Base-by-base conservation (phyloP, 2,888 invertebrate species). In the Drosophila melanosoma region DNA sequence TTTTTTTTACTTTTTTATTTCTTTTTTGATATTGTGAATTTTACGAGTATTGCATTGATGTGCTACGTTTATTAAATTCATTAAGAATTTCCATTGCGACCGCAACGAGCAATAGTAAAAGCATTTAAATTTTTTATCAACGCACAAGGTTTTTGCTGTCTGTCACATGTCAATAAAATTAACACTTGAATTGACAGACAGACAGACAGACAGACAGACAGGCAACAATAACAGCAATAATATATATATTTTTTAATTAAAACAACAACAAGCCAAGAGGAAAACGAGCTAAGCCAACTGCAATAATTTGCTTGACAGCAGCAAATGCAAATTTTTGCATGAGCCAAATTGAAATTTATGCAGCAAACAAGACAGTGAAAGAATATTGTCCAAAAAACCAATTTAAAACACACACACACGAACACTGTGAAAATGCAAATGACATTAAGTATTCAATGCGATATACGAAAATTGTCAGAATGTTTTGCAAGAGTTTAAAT, bases 151-250 rank as follows among this genome's bases (percentile, higher is more conserved):
- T 83, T 87, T 81, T 82, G 76, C 80, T 82, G 69, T 63, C 85
- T 87, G 87, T 85, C 89, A 87, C 76, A 88, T 89, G 87, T 81
- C 87, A 89, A 89, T 87, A 79, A 87, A 85, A 87, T 87, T 90
- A 88, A 88, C 87, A 87, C 90, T 87, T 88, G 82, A 76, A 77
- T 74, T 69, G 63, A 49, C 42, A 36, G 8, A 54, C 62, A n/a
- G 20, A 42, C 54, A n/a, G n/a, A n/a, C n/a, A n/a, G 63, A 49
- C 42, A 36, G 8, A 54, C 62, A n/a, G 20, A 42, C 54, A n/a
- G n/a, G n/a, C n/a, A n/a, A n/a, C 8, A 38, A 40, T 10, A 40
- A 65, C 69, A 66, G 62, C 51, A 75, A 78, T 71, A 75, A 64
- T 74, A 74, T 76, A 74, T 76, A 26, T 52, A 32, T 56, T 73